Evolutionary conservation across 2,888 invertebrate species (phyloP), one percentile per base, ranked within the genome.

Genomic region (Cordylochernes scorpioides): DNA sequence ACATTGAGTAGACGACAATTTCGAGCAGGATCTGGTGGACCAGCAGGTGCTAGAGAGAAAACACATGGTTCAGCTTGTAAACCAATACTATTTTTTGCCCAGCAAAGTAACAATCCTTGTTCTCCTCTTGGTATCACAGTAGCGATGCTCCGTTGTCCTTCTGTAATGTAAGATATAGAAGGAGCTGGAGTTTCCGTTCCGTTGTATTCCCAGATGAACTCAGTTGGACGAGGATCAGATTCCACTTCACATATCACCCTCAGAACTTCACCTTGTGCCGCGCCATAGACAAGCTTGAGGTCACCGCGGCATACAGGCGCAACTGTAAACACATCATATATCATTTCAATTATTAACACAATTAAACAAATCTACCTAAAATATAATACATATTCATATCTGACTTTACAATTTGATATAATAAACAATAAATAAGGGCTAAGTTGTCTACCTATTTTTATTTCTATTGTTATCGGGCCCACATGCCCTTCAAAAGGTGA

Each of bases 131-230:
- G 45, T 9, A 39, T 41, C 27, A 43, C 43, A 5, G 39, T 39
- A 9, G 43, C 40, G 6, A 35, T 40, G 28, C 42, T 42, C 8
- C 30, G 31, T 17, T 34, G 32, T 7, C 30, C 32, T 9, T 36
- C 34, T 8, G 31, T 36, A 4, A 19, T 28, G 26, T 34, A 34
- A 2, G 34, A 24, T 17, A 37, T 26, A 9, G 30, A 8, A 5
- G 36, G 17, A 17, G 34, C 34, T 27, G 33, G 30, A 14, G 32
- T 34, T n/a, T 39, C 39, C 8, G 32, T 73, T 55, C 77, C 80
- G 60, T 80, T 82, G 61, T 80, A 80, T 42, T 77, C 78, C 84
- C 84, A 84, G 31, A 71, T 69, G 50, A 82, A 84, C 53, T 72
- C 61, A 13, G 80, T 73, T 50, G 74, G 71, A 10, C 71, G 61